Percentiles rank a stretch among this genome's conserved stretches.
Evolutionary conservation across 2,797 vertebrate species (phyloP).

Genomic region (Huso huso): DNA sequence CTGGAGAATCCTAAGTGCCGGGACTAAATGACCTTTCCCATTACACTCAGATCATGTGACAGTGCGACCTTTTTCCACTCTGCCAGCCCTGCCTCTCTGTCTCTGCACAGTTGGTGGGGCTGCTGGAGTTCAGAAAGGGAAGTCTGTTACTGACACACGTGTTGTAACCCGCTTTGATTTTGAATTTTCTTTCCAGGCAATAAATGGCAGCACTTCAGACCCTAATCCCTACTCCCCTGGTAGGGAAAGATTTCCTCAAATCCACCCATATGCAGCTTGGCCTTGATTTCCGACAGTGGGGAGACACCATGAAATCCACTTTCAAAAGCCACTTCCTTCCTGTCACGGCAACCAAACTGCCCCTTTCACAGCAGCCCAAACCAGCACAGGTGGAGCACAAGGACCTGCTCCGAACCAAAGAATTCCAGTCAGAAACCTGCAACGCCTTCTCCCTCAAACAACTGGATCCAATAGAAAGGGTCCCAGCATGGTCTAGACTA

Average conservation of each 20-base stretch:
- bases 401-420: conserved; percentile 23
- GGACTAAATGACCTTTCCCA: no score
- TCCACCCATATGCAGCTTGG: conserved; percentile 29
- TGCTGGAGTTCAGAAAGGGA: no score
- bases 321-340: conserved; percentile 24
- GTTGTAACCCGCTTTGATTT: no score
- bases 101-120: no score
- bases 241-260: conserved; percentile 12
- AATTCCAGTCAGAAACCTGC: conserved; percentile 16
- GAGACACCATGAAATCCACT: conserved; percentile 13
- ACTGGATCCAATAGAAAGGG: background rate
- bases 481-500: conserved; percentile 14
- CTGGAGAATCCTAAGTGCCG: no score
- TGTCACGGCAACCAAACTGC: conserved; percentile 4
- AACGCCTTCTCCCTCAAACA: conserved; percentile 17
- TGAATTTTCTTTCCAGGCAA: no score
- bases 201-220: conserved; percentile 9
- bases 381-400: conserved; percentile 22
- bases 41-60: no score
- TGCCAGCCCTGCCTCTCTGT: no score
- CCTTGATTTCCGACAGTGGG: background rate
- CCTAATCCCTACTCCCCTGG: conserved; percentile 6
- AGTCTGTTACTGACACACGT: no score
- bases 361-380: background rate
- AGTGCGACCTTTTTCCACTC: no score